Base-by-base conservation (phyloP, 2,888 invertebrate genomes). In the Plebejus melissa region DNA sequence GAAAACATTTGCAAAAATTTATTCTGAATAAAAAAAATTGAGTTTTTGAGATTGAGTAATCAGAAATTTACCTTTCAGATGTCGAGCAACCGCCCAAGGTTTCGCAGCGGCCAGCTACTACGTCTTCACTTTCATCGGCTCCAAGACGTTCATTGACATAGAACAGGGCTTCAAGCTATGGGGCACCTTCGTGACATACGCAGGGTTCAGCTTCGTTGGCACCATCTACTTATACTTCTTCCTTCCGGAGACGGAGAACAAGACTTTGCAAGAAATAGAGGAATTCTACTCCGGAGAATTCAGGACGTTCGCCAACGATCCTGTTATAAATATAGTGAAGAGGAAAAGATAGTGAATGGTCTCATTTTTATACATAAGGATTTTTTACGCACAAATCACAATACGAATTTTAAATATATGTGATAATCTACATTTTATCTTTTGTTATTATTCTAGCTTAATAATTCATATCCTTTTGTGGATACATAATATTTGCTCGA, bases 181-280 rank as follows among this genome's bases (percentile, higher is more conserved):
- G 82, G 95, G 95, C 1, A 85, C 94, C 0, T 94, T 94, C 79
- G 93, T 90, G 6, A 84, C 94, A 0, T 94, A 94, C 80, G 91
- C 94, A 4, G 82, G 79, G 1, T 89, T 94, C 69, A 90, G 90
- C 16, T 87, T 90, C 71, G 72, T 89, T 0, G 95, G 94, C 46
- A 87, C 94, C 2, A 80, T 94, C 9, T 94, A 91, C 77, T 84
- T 94, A 4, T 94, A 94, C 82, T 92, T 94, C 81, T 90, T 89
- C 77, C 82, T 95, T 77, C 94, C 94, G 54, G 94, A 95, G 83
- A 95, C 95, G 0, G 94, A 95, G 87, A 94, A 94, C 0, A 92
- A 89, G 76, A 85, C 89, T 0, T 85, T 94, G 13, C 90, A 92
- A 82, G 93, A 94, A 80, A 94, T 94, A 16, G 94, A 94, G 81